Evolutionary conservation across 2,888 invertebrate species (phyloP).

Genomic region (Thymelicus lineola): DNA sequence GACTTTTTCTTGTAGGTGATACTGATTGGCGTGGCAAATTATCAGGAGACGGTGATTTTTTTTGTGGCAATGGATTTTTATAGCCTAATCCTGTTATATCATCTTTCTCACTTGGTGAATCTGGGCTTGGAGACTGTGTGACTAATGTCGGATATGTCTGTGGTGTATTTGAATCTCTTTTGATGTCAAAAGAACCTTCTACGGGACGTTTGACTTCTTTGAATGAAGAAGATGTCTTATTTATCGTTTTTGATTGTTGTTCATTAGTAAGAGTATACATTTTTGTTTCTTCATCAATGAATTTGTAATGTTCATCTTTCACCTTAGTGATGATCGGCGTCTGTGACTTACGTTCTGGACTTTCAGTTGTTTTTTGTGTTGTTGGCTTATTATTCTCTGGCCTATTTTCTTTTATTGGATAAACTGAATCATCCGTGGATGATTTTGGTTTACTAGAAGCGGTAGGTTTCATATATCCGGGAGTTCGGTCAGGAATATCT

Average conservation of each 20-base stretch:
- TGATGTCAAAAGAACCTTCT: background rate
- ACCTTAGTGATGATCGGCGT: conserved; percentile 45
- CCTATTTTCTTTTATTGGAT: conserved; percentile 18
- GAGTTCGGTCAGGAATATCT: conserved; percentile 52
- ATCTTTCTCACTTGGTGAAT: conserved; percentile 26
- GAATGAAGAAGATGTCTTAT: background rate
- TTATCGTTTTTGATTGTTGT: conserved; percentile 41
- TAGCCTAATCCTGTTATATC: background rate
- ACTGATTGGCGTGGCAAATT: conserved; percentile 41
- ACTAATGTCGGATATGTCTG: conserved; percentile 20
- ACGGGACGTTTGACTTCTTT: conserved; percentile 2
- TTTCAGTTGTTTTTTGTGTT: conserved; percentile 46
- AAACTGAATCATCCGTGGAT: conserved; percentile 40
- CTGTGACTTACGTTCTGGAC: conserved; percentile 50
- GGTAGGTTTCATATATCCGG: conserved; percentile 66
- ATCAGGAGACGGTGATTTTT: conserved; percentile 42
- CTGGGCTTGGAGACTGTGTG: conserved; percentile 34
- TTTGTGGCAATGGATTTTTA: conserved; percentile 3
- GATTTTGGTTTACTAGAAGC: conserved; percentile 51
- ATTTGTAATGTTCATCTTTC: conserved; percentile 68
- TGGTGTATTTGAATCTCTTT: conserved; percentile 3
- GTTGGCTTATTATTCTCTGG: conserved; percentile 48
- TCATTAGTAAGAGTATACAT: conserved; percentile 58
- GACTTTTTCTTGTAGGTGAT: conserved; percentile 50
- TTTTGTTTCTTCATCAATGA: conserved; percentile 76